These are phyloP conservation scores for Saccostrea echinata DNA, from an alignment of 1,140 invertebrate genomes.

Conservation along the genomic window DNA sequence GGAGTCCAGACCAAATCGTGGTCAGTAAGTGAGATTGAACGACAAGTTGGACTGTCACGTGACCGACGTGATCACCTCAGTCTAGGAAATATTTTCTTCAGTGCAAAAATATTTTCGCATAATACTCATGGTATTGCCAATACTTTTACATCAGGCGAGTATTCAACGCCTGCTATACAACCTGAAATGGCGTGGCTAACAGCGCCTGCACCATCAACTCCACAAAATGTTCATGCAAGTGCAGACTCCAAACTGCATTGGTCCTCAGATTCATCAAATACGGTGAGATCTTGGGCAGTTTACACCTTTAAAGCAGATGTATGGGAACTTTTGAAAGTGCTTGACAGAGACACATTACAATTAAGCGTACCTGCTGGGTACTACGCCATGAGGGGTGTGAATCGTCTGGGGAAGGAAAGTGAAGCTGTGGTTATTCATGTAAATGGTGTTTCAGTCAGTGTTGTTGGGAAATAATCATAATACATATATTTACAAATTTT, in stretches of 20 bases:
- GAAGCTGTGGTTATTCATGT: neutral
- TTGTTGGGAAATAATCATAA: neutral
- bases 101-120: slow-evolving; percentile 70
- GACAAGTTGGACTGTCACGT: slow-evolving; percentile 70
- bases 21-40: slow-evolving; percentile 66
- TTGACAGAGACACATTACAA: slow-evolving; percentile 39
- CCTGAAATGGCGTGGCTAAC: slow-evolving; percentile 70
- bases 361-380: slow-evolving; percentile 9
- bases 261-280: slow-evolving; percentile 39
- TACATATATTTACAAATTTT: too few relatives aligned
- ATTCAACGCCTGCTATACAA: slow-evolving; percentile 60
- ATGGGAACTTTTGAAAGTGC: slow-evolving; percentile 52
- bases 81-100: slow-evolving; percentile 73
- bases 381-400: slow-evolving; percentile 54
- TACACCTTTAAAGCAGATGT: slow-evolving; percentile 53
- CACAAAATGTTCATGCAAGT: slow-evolving; percentile 47
- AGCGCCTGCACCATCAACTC: slow-evolving; percentile 18
- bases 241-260: slow-evolving; percentile 50
- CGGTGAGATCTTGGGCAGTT: slow-evolving; percentile 57
- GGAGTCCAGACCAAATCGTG: slow-evolving; percentile 63
- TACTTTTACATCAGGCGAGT: slow-evolving; percentile 60
- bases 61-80: slow-evolving; percentile 43
- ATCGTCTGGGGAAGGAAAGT: slow-evolving; percentile 54
- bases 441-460: neutral
- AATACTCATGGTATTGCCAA: slow-evolving; percentile 69